phyloP scores from a whole-genome alignment of 2,888 invertebrate species.

The Dryococelus australis region DNA sequence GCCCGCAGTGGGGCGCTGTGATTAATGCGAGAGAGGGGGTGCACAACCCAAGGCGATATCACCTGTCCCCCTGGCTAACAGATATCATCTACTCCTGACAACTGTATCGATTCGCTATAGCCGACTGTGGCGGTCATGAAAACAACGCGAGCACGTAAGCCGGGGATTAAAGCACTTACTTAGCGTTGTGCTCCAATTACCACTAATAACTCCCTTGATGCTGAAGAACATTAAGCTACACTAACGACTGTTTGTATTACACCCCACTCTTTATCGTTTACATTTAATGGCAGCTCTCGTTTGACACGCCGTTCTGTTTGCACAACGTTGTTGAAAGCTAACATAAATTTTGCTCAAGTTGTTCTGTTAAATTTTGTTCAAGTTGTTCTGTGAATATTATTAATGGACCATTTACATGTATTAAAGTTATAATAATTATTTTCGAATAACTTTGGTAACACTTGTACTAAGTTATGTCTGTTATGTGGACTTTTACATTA shows the following conservation, averaged over 20 bases:
- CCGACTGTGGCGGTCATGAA: not conserved
- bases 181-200: not conserved
- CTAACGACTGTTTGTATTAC: not conserved
- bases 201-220: constrained; percentile 1
- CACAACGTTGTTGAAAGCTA: not conserved
- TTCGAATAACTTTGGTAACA: too few species aligned
- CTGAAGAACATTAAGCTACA: not conserved
- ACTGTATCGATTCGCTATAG: not conserved
- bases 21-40: not conserved
- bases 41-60: not conserved
- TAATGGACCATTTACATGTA: too few species aligned
- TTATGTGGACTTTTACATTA: too few species aligned
- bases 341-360: not conserved
- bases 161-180: not conserved
- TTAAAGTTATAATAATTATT: too few species aligned
- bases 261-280: not conserved
- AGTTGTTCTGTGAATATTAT: too few species aligned
- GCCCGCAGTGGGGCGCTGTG: not conserved
- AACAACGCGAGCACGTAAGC: not conserved
- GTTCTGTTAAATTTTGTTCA: too few species aligned
- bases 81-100: constrained; percentile 9
- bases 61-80: constrained; percentile 16
- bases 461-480: too few species aligned
- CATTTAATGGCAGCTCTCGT: not conserved
- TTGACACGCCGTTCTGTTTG: not conserved